Evolutionary conservation across 2,113 vertebrate species (phyloP), one percentile per base, ranked within the genome.

Genomic region (Catharus minimus): DNA sequence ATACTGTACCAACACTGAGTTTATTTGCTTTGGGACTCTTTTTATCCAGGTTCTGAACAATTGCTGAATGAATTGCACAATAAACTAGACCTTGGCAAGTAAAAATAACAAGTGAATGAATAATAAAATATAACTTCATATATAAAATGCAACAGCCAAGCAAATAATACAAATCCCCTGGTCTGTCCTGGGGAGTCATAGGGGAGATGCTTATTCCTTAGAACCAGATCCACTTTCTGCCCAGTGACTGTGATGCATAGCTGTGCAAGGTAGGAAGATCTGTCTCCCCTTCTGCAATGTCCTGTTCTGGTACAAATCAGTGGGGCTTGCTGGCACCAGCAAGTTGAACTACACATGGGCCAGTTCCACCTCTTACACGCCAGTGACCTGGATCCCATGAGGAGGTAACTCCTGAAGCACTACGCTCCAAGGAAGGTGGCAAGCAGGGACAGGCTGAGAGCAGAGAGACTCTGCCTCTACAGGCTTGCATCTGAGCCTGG

Each of bases 331-430:
- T 90, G 72, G 24, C 11, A 5, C 13, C 15, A 82, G 22, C 38
- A 64, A 26, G 38, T 41, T 80, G 26, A 64, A n/a, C 60, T 17
- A 24, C 2, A 1, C 13, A 27, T 38, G 36, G 27, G 19, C 19
- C 71, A 22, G 5, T 74, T 80, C 10, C 3, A 22, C 23, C 10
- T 46, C 55, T 82, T 41, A 13, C 46, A 57, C 39, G 9, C 7
- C 43, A 52, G 26, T 0, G 0, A 21, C 18, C 0, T 1, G 22
- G 49, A 78, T n/a, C 20, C 0, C 3, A 36, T 4, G 50, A 76
- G 33, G 15, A 64, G 36, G 36, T 55, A 62, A 46, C 6, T 80
- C 33, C 56, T 39, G 64, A 57, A 78, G 44, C 15, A 20, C 52
- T 38, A 1, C 2, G 0, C 28, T 57, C 60, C 3, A 2, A 39